Conservation (phyloP, 2,888 invertebrate species). For the Toxonevra muliebris region DNA sequence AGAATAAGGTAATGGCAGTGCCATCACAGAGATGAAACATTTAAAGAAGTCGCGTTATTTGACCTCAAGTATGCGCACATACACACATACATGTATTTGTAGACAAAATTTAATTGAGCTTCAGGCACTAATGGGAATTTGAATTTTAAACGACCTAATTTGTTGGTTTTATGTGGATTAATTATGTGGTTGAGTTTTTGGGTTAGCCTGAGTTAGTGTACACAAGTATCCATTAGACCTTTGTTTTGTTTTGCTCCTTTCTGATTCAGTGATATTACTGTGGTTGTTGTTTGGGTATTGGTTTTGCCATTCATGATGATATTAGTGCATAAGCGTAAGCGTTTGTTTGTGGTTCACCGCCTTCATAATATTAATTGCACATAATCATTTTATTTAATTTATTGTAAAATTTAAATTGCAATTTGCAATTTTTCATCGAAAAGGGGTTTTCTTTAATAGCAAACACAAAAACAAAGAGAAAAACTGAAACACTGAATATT, state of each 20-base stretch:
- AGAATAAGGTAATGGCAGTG: neutral
- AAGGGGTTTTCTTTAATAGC: no score
- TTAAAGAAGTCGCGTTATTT: neutral
- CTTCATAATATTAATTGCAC: neutral
- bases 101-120: neutral
- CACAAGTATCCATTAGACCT: neutral
- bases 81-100: no score
- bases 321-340: neutral
- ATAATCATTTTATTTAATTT: neutral
- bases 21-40: neutral
- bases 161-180: constrained; percentile 1
- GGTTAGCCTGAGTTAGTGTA: neutral
- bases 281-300: neutral
- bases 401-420: neutral
- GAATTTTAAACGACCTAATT: constrained; percentile 2
- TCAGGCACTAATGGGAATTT: neutral
- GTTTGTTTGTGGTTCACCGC: neutral
- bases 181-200: neutral
- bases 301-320: neutral
- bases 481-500: no score
- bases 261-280: no score
- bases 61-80: neutral
- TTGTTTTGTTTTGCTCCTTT: neutral
- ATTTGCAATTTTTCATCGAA: neutral
- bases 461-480: no score